A percentile compares a stretch with the other conserved stretches of the same genome.
These are phyloP conservation scores for Cariama cristata DNA, from an alignment of 2,113 vertebrate genomes.

Conservation along the genomic window DNA sequence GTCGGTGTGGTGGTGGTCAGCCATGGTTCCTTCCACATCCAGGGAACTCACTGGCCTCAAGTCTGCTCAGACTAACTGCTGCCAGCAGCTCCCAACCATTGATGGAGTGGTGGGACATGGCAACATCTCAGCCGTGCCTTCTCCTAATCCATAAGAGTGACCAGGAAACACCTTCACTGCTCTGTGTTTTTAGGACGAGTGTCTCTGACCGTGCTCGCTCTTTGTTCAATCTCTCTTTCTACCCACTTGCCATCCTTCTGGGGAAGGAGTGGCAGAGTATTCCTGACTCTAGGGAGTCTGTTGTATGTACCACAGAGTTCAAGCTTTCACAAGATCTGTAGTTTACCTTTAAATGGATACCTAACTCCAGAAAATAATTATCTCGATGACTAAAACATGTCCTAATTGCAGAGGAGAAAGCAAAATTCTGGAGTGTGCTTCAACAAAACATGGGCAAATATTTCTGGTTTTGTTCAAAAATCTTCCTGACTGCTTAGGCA, in stretches of 20 bases:
- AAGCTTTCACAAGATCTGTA: background rate
- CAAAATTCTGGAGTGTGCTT: background rate
- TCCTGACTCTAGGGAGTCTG: background rate
- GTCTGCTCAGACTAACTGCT: background rate
- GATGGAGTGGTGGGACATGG: background rate
- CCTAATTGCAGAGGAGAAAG: background rate
- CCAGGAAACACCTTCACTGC: background rate
- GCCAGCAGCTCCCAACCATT: background rate
- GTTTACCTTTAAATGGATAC: background rate
- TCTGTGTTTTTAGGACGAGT: background rate
- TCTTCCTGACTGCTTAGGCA: background rate
- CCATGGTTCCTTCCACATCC: accelerated
- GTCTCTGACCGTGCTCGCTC: background rate
- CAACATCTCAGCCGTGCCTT: background rate
- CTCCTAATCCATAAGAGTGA: background rate
- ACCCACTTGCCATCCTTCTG: background rate
- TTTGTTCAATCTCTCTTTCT: background rate
- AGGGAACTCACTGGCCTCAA: background rate
- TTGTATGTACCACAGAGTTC: background rate
- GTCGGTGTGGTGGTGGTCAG: background rate
- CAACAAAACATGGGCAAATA: background rate
- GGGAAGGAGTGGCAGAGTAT: background rate
- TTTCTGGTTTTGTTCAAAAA: background rate
- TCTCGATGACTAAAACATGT: background rate
- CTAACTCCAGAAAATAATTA: background rate